phyloP scores from a whole-genome alignment of 2,888 invertebrate genomes.

The Dichetophora obliterata region DNA sequence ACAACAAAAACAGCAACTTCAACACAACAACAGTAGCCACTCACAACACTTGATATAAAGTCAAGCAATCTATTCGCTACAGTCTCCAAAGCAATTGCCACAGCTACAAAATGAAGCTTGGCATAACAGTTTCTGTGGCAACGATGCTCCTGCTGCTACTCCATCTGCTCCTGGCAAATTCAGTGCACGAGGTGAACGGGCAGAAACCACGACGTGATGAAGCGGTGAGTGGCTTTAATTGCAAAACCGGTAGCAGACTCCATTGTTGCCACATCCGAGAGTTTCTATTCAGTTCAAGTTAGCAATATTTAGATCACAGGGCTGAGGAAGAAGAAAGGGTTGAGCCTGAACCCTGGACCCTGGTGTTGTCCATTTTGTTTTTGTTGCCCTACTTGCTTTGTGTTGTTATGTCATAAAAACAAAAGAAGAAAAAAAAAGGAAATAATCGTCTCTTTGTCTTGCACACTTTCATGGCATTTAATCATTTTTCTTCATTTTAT shows the following conservation, averaged over 20 bases:
- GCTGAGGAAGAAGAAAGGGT: no score
- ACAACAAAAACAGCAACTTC: neutral
- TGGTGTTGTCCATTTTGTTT: no score
- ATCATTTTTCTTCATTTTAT: neutral
- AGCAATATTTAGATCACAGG: no score
- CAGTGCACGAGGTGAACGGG: neutral
- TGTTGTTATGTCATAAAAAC: no score
- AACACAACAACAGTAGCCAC: neutral
- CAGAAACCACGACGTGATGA: slow-evolving; percentile 31
- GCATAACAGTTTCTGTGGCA: neutral
- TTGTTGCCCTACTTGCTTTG: no score
- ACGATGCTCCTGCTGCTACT: neutral
- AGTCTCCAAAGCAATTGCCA: neutral
- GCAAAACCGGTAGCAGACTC: neutral
- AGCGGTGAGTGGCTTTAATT: slow-evolving; percentile 28
- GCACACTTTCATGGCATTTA: no score
- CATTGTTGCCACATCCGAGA: no score
- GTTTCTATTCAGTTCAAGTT: no score
- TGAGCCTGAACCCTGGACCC: no score
- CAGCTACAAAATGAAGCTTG: slow-evolving; percentile 9
- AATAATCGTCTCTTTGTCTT: slow-evolving; percentile 4
- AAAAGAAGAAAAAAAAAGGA: slow-evolving; percentile 6
- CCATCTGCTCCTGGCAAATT: neutral
- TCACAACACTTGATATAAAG: neutral
- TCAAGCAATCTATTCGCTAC: neutral